Evolutionary conservation across 1,140 invertebrate genomes (phyloP), one percentile per base, ranked within the genome.

Genomic region (Diabrotica virgifera): DNA sequence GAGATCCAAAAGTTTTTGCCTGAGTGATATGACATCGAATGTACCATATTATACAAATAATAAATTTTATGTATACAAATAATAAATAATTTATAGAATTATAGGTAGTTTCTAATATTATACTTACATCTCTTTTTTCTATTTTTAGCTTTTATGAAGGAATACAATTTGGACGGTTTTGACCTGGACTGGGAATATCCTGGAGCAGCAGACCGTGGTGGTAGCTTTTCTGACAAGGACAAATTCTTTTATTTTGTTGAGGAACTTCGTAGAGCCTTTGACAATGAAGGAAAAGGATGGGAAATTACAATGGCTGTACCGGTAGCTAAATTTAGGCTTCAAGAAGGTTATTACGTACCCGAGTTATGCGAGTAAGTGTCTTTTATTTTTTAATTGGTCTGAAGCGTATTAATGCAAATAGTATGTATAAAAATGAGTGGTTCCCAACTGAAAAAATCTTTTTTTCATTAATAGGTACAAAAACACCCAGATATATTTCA

Each of bases 121-220:
- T 24, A 24, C 24, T 24, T 24, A 24, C 24, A 24, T 24, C 24
- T 24, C 24, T 24, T 24, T 46, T 46, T 10, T 46, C 40, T 10
- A 10, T 54, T 63, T 70, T 53, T 73, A 86, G 88, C 84, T 70
- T 93, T 91, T 70, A 86, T 94, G 83, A 81, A 88, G 11, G 83
- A 87, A 71, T 93, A 91, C 70, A 78, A 85, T 8, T 93, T 94
- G 65, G 91, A 93, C 75, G 91, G 91, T 6, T 88, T 93, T 65
- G 92, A 94, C 74, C 80, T 94, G 66, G 92, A 93, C 72, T 93
- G 91, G 91, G 90, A 93, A 78, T 94, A 94, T 74, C 93, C 93
- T 2, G 92, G 89, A 5, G 93, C 92, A 0, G 85, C 90, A 0
- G 92, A 94, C 77, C 83, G 92, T 12, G 91, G 91, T n/a, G 93